Evolutionary conservation across 2,113 vertebrate species (phyloP), one percentile per base, ranked within the genome.

Genomic region (Columba livia): DNA sequence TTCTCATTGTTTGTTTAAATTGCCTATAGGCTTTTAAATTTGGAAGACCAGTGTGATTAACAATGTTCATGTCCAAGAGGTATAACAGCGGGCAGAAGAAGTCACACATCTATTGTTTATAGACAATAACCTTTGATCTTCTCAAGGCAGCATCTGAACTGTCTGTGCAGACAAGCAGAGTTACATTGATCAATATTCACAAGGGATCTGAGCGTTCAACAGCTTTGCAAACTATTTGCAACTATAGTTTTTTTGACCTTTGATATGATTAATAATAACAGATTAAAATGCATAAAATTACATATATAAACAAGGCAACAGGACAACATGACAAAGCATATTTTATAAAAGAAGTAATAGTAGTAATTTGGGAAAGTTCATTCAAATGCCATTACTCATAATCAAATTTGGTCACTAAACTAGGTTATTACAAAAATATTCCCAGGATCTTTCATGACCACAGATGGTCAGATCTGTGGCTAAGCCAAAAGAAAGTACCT

Each of bases 361-460:
- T 31, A 73, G 34, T 93, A 44, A 88, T 61, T 81, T 90, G 44
- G 85, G 88, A 78, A 92, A 82, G 77, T 61, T 93, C 84, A 72
- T 75, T 91, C 93, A 85, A 71, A 84, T 93, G 86, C 50, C 62
- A 96, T 93, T 94, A 90, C 62, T 93, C 88, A 92, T 75, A 70
- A 79, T 95, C 66, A 93, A 94, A 78, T 86, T 56, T 92, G 85
- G 85, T 88, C 85, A 89, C 82, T 79, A 60, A 97, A 83, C 40
- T 87, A 84, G 93, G 88, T 92, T 92, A 84, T 90, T 93, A 42
- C 48, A 95, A 91, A 93, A 96, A 96, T 93, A 96, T 93, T 96
- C 93, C 92, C 93, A 94, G 85, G 92, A 93, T 90, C 57, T 95
- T 95, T 96, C 90, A 93, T 95, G 85, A 93, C 93, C 85, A 94